Base-by-base conservation (phyloP, 2,113 vertebrate genomes). In the Nycticryphes semicollaris region DNA sequence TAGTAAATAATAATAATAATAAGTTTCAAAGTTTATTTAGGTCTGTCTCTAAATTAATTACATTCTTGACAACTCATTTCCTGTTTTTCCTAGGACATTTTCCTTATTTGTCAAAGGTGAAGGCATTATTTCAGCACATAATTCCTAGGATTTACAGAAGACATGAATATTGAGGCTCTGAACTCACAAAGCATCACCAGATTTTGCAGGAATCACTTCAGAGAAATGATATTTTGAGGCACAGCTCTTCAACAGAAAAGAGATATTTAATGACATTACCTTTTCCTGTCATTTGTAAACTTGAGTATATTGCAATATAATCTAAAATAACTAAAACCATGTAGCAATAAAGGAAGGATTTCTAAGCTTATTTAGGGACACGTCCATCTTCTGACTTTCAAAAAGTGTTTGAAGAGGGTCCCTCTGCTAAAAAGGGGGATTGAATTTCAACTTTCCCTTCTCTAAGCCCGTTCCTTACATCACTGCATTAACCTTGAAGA, bases 161-260 rank as follows among this genome's bases (percentile, higher is more conserved):
- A 82, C 12, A 5, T 54, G 47, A 37, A 47, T 17, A 43, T 20
- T 63, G 66, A 93, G 54, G 41, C 41, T 60, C 39, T 78, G 73
- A 93, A 64, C 64, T 91, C 60, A 50, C 17, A 91, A 64, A 81
- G 45, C 54, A 31, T 72, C 70, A 37, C 23, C 0, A 2, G 43
- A n/a, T 76, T 79, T 67, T 79, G 57, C 63, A 79, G 66, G 50
- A 86, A 33, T 60, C 60, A 10, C 62, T 72, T 68, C 5, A 60
- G 35, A 87, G 70, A 72, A 95, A 31, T 88, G 31, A 72, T 76
- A 83, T 87, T 90, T 94, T 91, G 82, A 91, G 43, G 48, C 48
- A 50, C 0, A 0, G 33, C 51, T 74, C 41, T 87, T 60, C 78
- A 75, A 35, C 35, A 60, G 82, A 47, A 56, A 75, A 69, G 56